Base-by-base conservation (phyloP, 1,140 invertebrate species). In the Mizuhopecten yessoensis region DNA sequence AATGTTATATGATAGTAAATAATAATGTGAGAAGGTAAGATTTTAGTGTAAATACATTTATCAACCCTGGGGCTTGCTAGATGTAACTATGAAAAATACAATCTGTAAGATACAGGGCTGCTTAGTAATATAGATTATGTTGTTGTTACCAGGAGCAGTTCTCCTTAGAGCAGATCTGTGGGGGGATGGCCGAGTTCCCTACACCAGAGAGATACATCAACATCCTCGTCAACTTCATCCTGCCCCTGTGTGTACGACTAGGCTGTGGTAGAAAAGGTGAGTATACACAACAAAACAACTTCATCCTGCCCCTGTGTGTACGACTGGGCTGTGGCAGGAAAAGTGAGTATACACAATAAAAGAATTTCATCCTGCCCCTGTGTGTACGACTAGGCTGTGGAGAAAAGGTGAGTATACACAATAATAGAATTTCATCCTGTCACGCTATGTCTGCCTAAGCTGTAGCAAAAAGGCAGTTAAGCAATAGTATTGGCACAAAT, bases 341-440 rank as follows among this genome's bases (percentile, higher is more conserved):
- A 98, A 98, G 98, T 98, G 97, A 93, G 95, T 90, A n/a, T n/a
- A 87, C 2, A 15, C 33, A 34, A 87, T 20, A n/a, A 75, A 75
- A 29, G n/a, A 0, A 45, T n/a, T 39, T 39, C 36, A 39, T 7
- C 36, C 36, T 39, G 97, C 99, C 99, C 1, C 97, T 99, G 87
- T 99, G 99, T 97, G 97, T 99, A 88, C 97, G 99, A 93, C 98
- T 99, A 34, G 99, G 99, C 34, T 98, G 98, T 96, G 98, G 99
- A 97, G 98, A 91, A 98, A 98, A 98, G 98, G 98, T 98, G 97
- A 93, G 95, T 90, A n/a, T n/a, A 87, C 2, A 15, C 33, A 34
- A 87, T 20, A n/a, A 75, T 29, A 29, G n/a, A 0, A 45, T n/a
- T 39, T 39, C 36, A 39, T 7, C 36, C 36, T 39, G 97, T 99